Conservation (phyloP, 2,888 invertebrate species). For the Cylloceria caligata region DNA sequence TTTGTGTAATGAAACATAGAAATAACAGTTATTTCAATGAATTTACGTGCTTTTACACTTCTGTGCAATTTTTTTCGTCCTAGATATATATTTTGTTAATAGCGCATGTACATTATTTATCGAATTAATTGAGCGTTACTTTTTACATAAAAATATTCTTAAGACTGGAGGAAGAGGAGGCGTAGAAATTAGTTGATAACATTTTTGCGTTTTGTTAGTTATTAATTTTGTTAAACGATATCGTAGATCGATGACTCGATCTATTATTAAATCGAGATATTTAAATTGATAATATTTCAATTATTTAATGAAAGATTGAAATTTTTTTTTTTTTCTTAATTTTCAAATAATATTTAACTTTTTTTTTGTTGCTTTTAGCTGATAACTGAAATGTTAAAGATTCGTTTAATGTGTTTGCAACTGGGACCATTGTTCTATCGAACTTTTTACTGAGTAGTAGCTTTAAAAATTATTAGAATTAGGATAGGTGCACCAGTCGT, state of each 20-base stretch:
- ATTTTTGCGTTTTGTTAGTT: too few species aligned
- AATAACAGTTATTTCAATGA: too few species aligned
- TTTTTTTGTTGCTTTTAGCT: background rate
- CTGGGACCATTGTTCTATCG: background rate
- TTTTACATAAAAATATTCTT: too few species aligned
- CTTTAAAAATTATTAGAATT: constrained; percentile 6
- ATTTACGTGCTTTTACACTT: too few species aligned
- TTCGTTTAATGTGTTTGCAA: background rate
- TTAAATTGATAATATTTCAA: background rate
- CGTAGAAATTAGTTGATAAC: too few species aligned
- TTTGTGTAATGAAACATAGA: too few species aligned
- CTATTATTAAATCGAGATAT: too few species aligned
- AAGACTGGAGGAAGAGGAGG: too few species aligned
- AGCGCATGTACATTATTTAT: too few species aligned
- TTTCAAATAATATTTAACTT: background rate
- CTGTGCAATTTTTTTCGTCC: too few species aligned
- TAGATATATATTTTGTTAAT: constrained; percentile 1
- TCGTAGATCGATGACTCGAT: too few species aligned
- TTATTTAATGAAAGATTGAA: background rate
- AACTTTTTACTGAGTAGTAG: constrained; percentile 2
- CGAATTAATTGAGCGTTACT: too few species aligned
- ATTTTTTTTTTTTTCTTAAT: background rate
- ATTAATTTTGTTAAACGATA: background rate
- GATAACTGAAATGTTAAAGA: background rate
- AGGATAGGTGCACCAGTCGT: background rate